These are phyloP conservation scores for Tipula confusa DNA, from an alignment of 2,888 invertebrate genomes.

Conservation along the genomic window DNA sequence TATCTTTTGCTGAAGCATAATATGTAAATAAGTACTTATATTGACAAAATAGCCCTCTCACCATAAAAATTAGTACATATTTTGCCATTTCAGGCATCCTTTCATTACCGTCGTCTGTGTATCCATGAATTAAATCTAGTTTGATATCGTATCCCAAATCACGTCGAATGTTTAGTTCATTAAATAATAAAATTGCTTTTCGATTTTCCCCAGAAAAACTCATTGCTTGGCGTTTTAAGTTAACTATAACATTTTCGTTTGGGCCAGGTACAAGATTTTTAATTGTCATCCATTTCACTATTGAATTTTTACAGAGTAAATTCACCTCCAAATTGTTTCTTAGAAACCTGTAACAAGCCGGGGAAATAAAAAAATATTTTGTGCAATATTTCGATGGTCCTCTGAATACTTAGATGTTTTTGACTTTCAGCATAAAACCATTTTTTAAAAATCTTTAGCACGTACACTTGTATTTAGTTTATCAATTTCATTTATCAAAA, in stretches of 20 bases:
- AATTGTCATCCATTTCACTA: not conserved
- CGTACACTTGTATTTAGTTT: not conserved
- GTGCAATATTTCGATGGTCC: not conserved
- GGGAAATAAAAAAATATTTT: not conserved
- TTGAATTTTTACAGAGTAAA: not conserved
- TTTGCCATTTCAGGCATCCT: slow-evolving; percentile 31
- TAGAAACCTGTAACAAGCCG: not conserved
- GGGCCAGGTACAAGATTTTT: not conserved
- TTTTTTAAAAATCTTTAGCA: not conserved
- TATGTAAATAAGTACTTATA: no score
- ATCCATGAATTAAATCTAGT: slow-evolving; percentile 33
- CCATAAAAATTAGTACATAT: no score
- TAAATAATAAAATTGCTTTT: slow-evolving; percentile 21
- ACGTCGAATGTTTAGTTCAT: slow-evolving; percentile 33
- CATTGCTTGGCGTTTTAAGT: not conserved
- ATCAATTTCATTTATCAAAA: no score
- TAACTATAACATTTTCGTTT: not conserved
- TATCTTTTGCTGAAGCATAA: no score
- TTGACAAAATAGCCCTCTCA: no score
- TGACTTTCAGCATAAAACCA: not conserved
- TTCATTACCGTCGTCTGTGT: slow-evolving; percentile 31
- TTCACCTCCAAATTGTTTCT: not conserved
- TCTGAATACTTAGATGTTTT: not conserved
- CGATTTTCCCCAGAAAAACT: not conserved
- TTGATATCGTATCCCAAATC: slow-evolving; percentile 33